Evolutionary conservation across 2,113 vertebrate species (phyloP).

Genomic region (Trochalopteron elliotii): DNA sequence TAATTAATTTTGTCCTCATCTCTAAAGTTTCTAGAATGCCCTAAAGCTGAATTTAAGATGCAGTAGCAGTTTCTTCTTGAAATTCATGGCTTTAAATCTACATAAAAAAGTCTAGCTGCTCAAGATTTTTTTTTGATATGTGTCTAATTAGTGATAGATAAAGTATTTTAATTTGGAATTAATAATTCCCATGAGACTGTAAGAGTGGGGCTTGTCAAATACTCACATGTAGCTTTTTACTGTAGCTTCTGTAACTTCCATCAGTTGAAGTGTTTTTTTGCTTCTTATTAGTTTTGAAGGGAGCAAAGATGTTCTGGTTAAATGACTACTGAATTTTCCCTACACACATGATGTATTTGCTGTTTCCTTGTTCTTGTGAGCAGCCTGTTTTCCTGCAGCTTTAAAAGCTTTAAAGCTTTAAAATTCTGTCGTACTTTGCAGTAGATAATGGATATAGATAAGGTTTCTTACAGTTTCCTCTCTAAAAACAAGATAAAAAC

Average conservation of each 20-base stretch:
- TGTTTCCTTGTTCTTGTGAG: not conserved
- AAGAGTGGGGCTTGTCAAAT: not conserved
- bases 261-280: not conserved
- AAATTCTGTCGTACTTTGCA: not conserved
- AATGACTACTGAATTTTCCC: not conserved
- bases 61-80: not conserved
- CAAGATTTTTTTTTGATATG: accelerated
- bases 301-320: not conserved
- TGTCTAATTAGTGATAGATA: not conserved
- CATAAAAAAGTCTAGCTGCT: not conserved
- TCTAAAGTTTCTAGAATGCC: not conserved
- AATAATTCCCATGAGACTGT: not conserved
- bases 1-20: not conserved
- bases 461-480: not conserved
- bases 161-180: not conserved
- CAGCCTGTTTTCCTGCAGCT: not conserved
- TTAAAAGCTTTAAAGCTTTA: not conserved
- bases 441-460: not conserved
- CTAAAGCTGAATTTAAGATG: not conserved
- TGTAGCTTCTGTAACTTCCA: not conserved
- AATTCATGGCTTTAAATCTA: not conserved
- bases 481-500: not conserved
- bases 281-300: not conserved
- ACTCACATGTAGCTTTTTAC: not conserved
- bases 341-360: not conserved